Evolutionary conservation across 2,113 vertebrate genomes (phyloP), one percentile per base, ranked within the genome.

Genomic region (Anhinga anhinga): DNA sequence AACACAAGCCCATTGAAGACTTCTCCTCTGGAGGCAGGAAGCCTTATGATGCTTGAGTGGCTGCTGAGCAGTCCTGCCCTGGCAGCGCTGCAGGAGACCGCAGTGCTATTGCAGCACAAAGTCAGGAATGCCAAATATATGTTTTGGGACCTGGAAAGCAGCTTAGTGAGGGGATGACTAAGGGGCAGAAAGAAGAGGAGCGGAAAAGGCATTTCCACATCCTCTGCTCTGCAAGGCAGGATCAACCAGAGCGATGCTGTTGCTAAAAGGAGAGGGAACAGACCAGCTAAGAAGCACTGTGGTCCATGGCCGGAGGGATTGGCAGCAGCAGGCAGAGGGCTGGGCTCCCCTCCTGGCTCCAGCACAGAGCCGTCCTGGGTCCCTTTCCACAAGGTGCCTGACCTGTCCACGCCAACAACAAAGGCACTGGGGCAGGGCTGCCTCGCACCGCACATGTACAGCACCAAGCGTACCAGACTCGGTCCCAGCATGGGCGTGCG

Each of bases 391-490:
- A 1, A 25, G 13, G 5, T 29, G 32, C 29, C 38, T 2, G 1
- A 23, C 27, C 71, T 50, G 52, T 22, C 23, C 2, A 1, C 0
- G 0, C 4, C 45, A 47, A 9, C 0, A 13, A 42, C 34, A 17
- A 30, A 34, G 12, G 4, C 16, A 10, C 3, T 10, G 16, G 7
- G 55, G 47, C 26, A 77, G 58, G 63, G 42, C 3, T 2, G 3
- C 19, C 13, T 4, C 19, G 27, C 5, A 8, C 12, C 29, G 58
- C 21, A 20, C 0, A 0, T 3, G 18, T 1, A 32, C 27, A 66
- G n/a, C 0, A 1, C 7, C 0, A 1, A 63, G 61, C 21, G 32
- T 0, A 1, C 21, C 5, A 12, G 30, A 6, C 21, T 21, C 1
- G 1, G 53, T 15, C n/a, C 34, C 16, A 26, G 30, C 0, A 47